Evolutionary conservation across 2,888 invertebrate genomes (phyloP).

Genomic region (Sylvicola fuscatus): DNA sequence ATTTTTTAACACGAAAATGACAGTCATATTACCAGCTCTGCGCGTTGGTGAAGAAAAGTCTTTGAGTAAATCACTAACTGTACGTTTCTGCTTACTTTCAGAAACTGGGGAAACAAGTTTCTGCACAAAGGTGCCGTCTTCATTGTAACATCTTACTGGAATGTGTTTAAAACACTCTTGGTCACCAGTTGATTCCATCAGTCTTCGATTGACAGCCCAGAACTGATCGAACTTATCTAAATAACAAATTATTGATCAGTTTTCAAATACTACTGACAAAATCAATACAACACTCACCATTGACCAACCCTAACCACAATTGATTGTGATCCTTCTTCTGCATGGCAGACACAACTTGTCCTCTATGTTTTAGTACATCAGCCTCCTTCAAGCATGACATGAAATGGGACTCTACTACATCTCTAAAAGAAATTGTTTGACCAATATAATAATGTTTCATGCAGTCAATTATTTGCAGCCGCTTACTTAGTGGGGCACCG

Average conservation of each 20-base stretch:
- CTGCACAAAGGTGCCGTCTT: slow-evolving; percentile 24
- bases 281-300: too few species aligned
- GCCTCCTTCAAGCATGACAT: slow-evolving; percentile 95
- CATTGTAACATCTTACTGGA: slow-evolving; percentile 66
- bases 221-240: slow-evolving; percentile 97
- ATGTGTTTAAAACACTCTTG: slow-evolving; percentile 73
- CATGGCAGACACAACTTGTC: slow-evolving; percentile 76
- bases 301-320: slow-evolving; percentile 82
- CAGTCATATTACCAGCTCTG: slow-evolving; percentile 19
- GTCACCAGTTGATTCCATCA: slow-evolving; percentile 74
- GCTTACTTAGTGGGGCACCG: slow-evolving; percentile 66
- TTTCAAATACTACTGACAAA: too few species aligned
- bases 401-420: slow-evolving; percentile 82
- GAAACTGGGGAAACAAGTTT: slow-evolving; percentile 20
- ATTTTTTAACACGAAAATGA: background rate
- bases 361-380: slow-evolving; percentile 89
- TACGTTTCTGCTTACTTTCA: slow-evolving; percentile 21
- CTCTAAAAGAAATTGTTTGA: slow-evolving; percentile 31
- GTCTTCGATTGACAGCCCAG: slow-evolving; percentile 87
- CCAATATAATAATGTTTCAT: background rate
- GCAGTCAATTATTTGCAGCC: slow-evolving; percentile 4
- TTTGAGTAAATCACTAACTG: slow-evolving; percentile 18
- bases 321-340: slow-evolving; percentile 94
- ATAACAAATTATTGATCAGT: too few species aligned
- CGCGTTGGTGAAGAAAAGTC: slow-evolving; percentile 23